Percentiles rank a stretch among this genome's conserved stretches.
Conservation (phyloP, 37 sponge, comb jelly and placozoan species). For the Sycon ciliatum region DNA sequence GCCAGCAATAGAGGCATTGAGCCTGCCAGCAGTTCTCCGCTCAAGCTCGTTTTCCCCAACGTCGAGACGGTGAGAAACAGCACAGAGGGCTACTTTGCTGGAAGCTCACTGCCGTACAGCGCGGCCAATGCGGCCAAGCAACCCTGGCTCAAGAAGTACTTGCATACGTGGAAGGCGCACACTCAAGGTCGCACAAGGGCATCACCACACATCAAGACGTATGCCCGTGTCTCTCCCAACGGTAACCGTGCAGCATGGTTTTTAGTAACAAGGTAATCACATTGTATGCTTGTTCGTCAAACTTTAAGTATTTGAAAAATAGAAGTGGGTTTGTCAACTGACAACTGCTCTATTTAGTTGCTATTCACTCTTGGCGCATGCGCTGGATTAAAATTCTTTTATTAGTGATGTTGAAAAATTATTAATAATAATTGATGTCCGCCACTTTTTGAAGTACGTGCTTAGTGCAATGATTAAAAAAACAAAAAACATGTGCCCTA, state of each 20-base stretch:
- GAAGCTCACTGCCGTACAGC: conserved; percentile 76
- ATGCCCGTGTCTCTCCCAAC: conserved; percentile 70
- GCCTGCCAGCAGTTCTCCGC: conserved; percentile 17
- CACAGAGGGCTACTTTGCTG: conserved; percentile 82
- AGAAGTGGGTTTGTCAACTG: too few species aligned
- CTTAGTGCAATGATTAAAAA: too few species aligned
- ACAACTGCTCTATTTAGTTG: too few species aligned
- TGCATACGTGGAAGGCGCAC: conserved; percentile 67
- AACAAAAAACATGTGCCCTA: too few species aligned
- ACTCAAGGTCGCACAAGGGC: conserved; percentile 60
- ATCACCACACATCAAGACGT: conserved; percentile 91
- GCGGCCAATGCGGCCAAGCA: conserved; percentile 59
- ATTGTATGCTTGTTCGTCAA: not conserved
- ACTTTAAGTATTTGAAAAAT: not conserved
- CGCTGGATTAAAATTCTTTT: too few species aligned
- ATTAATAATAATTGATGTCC: too few species aligned
- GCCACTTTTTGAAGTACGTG: too few species aligned
- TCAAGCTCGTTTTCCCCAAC: conserved; percentile 63
- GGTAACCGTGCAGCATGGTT: conserved; percentile 65
- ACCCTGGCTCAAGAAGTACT: conserved; percentile 48
- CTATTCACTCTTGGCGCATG: too few species aligned
- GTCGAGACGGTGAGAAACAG: conserved; percentile 72
- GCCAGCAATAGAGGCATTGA: conserved; percentile 15
- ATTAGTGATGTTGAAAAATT: too few species aligned
- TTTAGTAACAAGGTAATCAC: conserved; percentile 68